Evolutionary conservation across 2,797 vertebrate genomes (phyloP).

Genomic region (Chromis chromis): DNA sequence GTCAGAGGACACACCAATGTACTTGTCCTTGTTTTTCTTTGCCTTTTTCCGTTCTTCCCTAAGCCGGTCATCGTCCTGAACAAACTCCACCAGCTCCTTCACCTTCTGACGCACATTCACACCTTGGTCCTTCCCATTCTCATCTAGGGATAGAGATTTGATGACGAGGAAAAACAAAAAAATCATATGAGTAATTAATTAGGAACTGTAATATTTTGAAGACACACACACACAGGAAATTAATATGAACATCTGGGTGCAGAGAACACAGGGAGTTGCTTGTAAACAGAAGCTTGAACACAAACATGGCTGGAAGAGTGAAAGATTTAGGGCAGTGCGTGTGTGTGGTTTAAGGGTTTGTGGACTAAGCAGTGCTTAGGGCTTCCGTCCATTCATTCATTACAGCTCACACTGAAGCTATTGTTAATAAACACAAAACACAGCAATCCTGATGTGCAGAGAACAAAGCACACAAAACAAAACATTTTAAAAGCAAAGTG

Average conservation of each 20-base stretch:
- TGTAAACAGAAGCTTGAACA: slow-evolving; percentile 32
- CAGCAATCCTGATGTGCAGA: slow-evolving; percentile 20
- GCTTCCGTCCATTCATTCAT: slow-evolving; percentile 49
- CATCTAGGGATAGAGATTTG: slow-evolving; percentile 85
- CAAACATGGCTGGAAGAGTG: slow-evolving; percentile 29
- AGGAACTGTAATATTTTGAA: not conserved
- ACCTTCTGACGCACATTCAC: slow-evolving; percentile 98
- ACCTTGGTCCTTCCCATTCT: slow-evolving; percentile 98
- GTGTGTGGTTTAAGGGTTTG: slow-evolving; percentile 48
- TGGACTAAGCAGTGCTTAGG: slow-evolving; percentile 61
- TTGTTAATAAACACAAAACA: slow-evolving; percentile 48
- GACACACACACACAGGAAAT: not conserved
- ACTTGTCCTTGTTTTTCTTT: slow-evolving; percentile 99
- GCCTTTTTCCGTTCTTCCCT: slow-evolving; percentile 98
- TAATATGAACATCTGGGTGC: not conserved
- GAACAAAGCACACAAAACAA: slow-evolving; percentile 66
- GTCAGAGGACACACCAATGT: slow-evolving; percentile 95
- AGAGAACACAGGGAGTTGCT: not conserved
- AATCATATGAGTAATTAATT: not conserved
- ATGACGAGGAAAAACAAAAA: not conserved
- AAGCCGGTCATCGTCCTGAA: slow-evolving; percentile 95
- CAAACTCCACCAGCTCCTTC: slow-evolving; percentile 95
- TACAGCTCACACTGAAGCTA: slow-evolving; percentile 55
- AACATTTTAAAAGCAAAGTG: not conserved
- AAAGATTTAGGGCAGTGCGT: slow-evolving; percentile 55